Evolutionary conservation across 2,888 invertebrate genomes (phyloP), one percentile per base, ranked within the genome.

Genomic region (Thera britannica): DNA sequence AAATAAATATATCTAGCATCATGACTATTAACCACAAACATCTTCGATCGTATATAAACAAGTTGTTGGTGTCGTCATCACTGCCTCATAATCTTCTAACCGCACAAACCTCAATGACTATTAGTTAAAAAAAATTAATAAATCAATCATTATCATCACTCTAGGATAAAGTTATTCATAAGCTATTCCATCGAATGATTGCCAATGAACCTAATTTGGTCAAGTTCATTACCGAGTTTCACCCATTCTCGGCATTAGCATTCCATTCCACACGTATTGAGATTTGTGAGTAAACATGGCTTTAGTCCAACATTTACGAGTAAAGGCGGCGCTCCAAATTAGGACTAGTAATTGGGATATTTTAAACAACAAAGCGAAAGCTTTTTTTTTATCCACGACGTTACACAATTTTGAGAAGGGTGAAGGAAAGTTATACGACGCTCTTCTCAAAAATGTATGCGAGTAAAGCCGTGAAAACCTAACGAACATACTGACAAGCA

Each of bases 201-300:
- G 60, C 67, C 52, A 62, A 55, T 58, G 54, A 64, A 68, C 56
- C 55, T 12, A 65, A 65, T 68, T 66, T 67, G 51, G 69, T 72
- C 71, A 71, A 65, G 74, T 74, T 72, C 70, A 72, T 74, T 74
- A 72, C 63, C 67, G 62, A 67, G 61, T 55, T 71, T 70, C 54
- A 67, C 66, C 62, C 69, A 68, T 70, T 66, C 68, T 49, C 61
- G 61, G 66, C 69, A 69, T 71, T 70, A 68, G 63, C 65, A 67
- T 72, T 70, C 68, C 61, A 61, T 72, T 70, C 70, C 59, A 61
- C 57, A 64, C 63, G 68, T 58, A 51, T 48, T 34, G 38, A 70
- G 66, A 67, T 65, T 65, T 65, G 68, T 58, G 12, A 34, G 52
- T 65, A 71, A 70, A 70, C 65, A 71, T 65, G 65, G 54, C 62